phyloP scores from a whole-genome alignment of 2,888 invertebrate species.

The Bombyx huttoni region DNA sequence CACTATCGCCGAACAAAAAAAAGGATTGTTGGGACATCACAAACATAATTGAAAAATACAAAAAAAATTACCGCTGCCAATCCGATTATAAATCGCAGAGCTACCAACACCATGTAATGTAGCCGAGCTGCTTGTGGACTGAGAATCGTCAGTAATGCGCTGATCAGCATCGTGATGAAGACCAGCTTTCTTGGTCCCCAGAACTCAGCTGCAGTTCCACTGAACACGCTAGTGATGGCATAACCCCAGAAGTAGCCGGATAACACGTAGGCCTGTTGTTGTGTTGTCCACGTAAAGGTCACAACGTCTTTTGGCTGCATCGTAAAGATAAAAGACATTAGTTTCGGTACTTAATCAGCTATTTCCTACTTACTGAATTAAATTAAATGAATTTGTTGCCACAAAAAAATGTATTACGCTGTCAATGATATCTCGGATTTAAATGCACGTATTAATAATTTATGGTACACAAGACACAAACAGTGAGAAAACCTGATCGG shows the following conservation, averaged over 20 bases:
- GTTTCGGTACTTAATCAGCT: too few relatives aligned
- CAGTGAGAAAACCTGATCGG: too few relatives aligned
- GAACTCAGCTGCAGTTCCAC: constrained; percentile 76
- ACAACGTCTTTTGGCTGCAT: constrained; percentile 47
- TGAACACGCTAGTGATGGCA: constrained; percentile 74
- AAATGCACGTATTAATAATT: too few relatives aligned
- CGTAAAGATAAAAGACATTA: too few relatives aligned
- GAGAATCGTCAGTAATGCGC: constrained; percentile 71
- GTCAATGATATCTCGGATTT: too few relatives aligned
- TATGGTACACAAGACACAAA: too few relatives aligned
- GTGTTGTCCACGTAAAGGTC: constrained; percentile 71
- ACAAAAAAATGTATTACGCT: too few relatives aligned
- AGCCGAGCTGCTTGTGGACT: constrained; percentile 74
- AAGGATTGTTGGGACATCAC: too few relatives aligned
- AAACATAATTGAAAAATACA: not conserved
- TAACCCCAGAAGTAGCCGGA: constrained; percentile 74
- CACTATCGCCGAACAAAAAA: too few relatives aligned
- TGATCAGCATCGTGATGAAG: constrained; percentile 67
- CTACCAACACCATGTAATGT: constrained; percentile 72
- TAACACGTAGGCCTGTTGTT: constrained; percentile 75
- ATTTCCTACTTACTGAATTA: too few relatives aligned
- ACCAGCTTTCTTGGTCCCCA: constrained; percentile 75
- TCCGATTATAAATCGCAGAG: constrained; percentile 73
- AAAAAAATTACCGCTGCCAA: constrained; percentile 66
- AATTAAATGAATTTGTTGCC: too few relatives aligned